Base-by-base conservation (phyloP, 30 jellyfish, hydroid and myxozoan species). In the Nemopilema nomurai region DNA sequence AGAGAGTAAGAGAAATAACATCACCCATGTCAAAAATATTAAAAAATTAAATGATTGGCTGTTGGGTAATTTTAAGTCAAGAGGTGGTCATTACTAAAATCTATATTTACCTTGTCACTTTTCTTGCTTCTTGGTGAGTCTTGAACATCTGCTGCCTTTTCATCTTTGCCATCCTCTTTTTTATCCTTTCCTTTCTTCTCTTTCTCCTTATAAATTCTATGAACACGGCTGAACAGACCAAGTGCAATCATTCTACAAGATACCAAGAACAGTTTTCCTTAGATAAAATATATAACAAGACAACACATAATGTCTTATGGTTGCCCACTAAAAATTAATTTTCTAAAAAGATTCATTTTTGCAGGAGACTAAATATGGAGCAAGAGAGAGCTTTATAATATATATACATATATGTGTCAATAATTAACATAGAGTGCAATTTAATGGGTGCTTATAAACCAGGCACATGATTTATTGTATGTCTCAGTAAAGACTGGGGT, bases 141-240 rank as follows among this genome's bases (percentile, higher is more conserved):
- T 69, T 81, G 63, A 28, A 52, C 89, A 33, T 64, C 84, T 16
- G 19, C 77, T 49, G 49, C 51, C 28, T 81, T 87, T 24, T 71
- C 97, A 63, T 68, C 76, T 74, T 57, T 65, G 28, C 41, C 91
- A 67, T 82, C 86, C 9, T 82, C 89, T 32, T 88, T 81, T 50
- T 87, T 85, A 16, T 89, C 89, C 66, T 82, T 88, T 21, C 79
- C 96, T 32, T 82, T 88, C 75, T 75, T 89, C 23, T 82, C 82
- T 74, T 82, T 88, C 62, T 89, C 98, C 69, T 80, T 93, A 80
- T 89, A 89, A 20, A 73, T 85, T 19, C 96, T 67, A 67, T 93
- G 97, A 4, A 88, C 98, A 3, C 98, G 94, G 70, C 91, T 88
- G 80, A 93, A 83, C 81, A 86, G 51, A 9, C 97, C 97, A 49